A percentile compares a stretch with the other conserved stretches of the same genome.
Evolutionary conservation across 1,140 invertebrate species (phyloP).

Genomic region (Drosophila punjabiensis): DNA sequence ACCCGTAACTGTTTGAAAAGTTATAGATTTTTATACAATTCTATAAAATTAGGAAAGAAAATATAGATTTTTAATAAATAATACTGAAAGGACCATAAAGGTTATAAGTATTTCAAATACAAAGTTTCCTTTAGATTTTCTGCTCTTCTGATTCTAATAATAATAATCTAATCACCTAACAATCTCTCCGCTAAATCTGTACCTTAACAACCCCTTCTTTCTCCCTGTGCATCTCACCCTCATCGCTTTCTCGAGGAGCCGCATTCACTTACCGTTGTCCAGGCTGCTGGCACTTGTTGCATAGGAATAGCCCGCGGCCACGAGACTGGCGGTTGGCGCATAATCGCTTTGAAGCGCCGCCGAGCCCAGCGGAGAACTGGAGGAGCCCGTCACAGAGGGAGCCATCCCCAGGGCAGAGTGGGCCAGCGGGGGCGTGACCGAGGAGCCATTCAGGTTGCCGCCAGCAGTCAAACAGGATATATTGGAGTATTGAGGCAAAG

Average conservation of each 20-base stretch:
- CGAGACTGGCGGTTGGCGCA: conserved; percentile 70
- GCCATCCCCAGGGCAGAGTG: conserved; percentile 60
- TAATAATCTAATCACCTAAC: too few relatives aligned
- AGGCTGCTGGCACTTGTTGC: conserved; percentile 72
- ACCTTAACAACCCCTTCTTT: background rate
- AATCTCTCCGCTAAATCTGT: too few relatives aligned
- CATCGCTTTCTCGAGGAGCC: conserved; percentile 7
- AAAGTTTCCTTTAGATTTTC: too few relatives aligned
- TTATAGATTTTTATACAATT: too few relatives aligned
- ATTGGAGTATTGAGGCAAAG: conserved; percentile 79
- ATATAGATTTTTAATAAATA: too few relatives aligned
- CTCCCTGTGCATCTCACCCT: conserved; percentile 13
- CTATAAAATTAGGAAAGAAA: too few relatives aligned
- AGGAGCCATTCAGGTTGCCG: conserved; percentile 62
- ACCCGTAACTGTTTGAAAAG: too few relatives aligned
- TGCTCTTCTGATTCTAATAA: too few relatives aligned
- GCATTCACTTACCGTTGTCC: conserved; percentile 80
- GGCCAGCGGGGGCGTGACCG: conserved; percentile 71
- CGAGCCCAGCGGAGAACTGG: conserved; percentile 51
- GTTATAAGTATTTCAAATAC: too few relatives aligned
- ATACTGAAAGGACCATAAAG: too few relatives aligned
- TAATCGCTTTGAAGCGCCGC: conserved; percentile 79
- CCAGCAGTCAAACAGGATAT: conserved; percentile 69
- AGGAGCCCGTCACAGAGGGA: conserved; percentile 29
- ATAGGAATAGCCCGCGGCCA: conserved; percentile 80